Base-by-base conservation (phyloP, 2,888 invertebrate species). In the Epistrophella euchroma region DNA sequence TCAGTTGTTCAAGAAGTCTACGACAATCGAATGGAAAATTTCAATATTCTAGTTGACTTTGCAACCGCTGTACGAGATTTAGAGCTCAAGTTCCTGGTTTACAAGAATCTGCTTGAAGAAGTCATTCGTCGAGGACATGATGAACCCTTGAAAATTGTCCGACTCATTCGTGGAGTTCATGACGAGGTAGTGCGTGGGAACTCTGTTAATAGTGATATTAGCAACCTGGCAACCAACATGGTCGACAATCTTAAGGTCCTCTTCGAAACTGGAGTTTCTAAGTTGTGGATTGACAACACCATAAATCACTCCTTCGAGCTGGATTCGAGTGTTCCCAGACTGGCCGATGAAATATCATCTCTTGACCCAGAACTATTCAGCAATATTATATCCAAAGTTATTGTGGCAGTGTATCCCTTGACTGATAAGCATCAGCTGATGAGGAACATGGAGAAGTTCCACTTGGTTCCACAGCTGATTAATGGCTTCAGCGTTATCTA, bases 361-460 rank as follows among this genome's bases (percentile, higher is more conserved):
- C 71, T 86, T 2, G 86, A 86, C 32, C 17, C 73, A 0, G 47
- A 52, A 15, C 74, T 86, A 2, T 86, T 86, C 40, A 82, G 64
- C 2, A 56, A 50, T 17, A 78, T 86, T n/a, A 82, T 86, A 19
- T 71, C 86, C 17, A 82, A 74, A 19, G 71, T 86, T 11, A 19
- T 86, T 52, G 28, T 71, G 5, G 73, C 52, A 0, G 43, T 74
- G 2, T 86, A 86, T 40, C 55, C 86, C 0, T 56, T 71, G 25
- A 64, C 74, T 4, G 74, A 82, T 0, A 82, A 76, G 9, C 82
- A 82, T 19, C 56, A 78, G 2, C 15, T 86, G 45, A 82, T 86
- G 82, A 70, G 86, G 19, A 82, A 82, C 47, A 86, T 86, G 82
- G 86, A 86, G 35, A 82, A 71, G 37, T 78, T 86, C 25, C 86